Evolutionary conservation across 2,888 invertebrate genomes (phyloP), one percentile per base, ranked within the genome.

Genomic region (Tipula unca): DNA sequence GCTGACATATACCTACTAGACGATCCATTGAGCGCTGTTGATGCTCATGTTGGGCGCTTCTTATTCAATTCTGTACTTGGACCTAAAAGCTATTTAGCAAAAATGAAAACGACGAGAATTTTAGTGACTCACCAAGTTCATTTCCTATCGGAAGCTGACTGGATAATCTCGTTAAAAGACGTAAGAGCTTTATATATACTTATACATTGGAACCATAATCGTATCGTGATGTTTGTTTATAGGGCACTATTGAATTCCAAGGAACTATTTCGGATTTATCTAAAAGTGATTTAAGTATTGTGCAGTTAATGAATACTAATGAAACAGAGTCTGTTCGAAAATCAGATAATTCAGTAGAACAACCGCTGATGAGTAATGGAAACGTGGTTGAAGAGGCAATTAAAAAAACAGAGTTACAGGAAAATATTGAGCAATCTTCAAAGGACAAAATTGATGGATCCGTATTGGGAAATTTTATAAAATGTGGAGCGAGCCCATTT

Each of bases 121-220:
- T 91, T 96, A 29, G 94, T 95, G n/a, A 96, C 96, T 0, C 95
- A 96, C 91, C 95, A 96, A 89, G 91, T 95, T 1, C 95, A 96
- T 88, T 94, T 94, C 88, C 89, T 94, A 25, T 92, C 92, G 86
- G 89, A 92, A 87, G 93, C 92, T 1, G 92, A 93, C 89, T 90
- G 92, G 84, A 92, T 94, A 48, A 89, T 94, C 35, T 91, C 94
- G 86, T 88, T 94, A 14, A 92, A 93, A 86, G 92, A 94, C 88
- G 94, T 93, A 90, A 90, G 48, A 17, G 3, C 8, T 39, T 10
- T 85, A 87, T 91, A 0, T 2, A 85, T 85, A 69, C 17, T 29
- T 29, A 39, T 84, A 85, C 85, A 87, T 91, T 32, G 32, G 32
- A 32, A 32, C 32, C 3, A n/a, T n/a, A 32, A 0, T 1, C 85